Conservation (phyloP, 2,113 vertebrate species). For the Strigops habroptila region DNA sequence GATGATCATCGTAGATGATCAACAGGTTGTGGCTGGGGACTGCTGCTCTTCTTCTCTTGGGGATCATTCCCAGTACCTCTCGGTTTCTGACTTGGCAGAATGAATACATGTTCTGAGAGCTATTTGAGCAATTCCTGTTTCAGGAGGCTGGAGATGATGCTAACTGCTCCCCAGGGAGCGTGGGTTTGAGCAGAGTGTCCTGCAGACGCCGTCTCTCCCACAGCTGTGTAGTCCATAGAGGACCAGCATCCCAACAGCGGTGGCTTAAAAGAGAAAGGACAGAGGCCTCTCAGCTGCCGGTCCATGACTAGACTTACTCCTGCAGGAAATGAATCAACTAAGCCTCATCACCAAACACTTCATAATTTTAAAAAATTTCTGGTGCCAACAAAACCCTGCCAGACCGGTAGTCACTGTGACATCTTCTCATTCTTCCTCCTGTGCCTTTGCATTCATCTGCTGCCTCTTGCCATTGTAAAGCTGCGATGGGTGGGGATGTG, state of each 20-base stretch:
- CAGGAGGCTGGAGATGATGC: not conserved
- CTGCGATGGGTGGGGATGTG: not conserved
- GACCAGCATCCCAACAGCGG: not conserved
- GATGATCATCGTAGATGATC: fast-evolving
- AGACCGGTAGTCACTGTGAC: not conserved
- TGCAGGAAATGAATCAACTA: not conserved
- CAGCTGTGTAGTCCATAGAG: not conserved
- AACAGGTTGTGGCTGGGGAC: not conserved
- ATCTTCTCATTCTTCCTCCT: not conserved
- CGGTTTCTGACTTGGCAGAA: not conserved
- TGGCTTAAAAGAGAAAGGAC: not conserved
- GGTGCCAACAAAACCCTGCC: not conserved
- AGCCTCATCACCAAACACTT: not conserved
- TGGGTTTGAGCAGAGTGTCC: not conserved
- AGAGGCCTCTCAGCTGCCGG: not conserved
- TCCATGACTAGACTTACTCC: not conserved
- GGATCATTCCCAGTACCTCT: not conserved
- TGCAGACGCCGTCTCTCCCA: no score
- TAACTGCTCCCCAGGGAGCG: not conserved
- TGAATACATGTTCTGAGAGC: fast-evolving
- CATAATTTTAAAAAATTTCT: not conserved
- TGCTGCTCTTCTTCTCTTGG: not conserved
- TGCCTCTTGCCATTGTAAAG: not conserved
- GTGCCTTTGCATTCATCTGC: no score
- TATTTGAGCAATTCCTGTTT: not conserved